These are phyloP conservation scores for Nesoenas mayeri DNA, from an alignment of 2,113 vertebrate species.

Conservation along the genomic window DNA sequence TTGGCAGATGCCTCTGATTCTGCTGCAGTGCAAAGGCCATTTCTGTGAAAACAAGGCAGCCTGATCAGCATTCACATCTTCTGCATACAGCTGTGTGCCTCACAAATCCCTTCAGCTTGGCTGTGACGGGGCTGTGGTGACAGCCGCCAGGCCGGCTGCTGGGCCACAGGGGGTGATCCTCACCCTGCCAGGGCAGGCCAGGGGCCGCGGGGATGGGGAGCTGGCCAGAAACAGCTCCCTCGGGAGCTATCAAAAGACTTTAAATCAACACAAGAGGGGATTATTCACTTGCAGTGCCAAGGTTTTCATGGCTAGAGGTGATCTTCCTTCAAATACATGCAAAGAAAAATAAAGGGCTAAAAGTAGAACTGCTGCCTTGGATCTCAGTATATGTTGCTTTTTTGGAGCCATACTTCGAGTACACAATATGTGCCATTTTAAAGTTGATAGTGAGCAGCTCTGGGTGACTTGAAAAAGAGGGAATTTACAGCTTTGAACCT, in stretches of 20 bases:
- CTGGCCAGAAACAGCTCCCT: background rate
- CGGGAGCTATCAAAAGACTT: background rate
- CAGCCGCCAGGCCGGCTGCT: background rate
- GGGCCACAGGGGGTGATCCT: background rate
- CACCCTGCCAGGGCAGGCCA: background rate
- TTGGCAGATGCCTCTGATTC: conserved; percentile 38
- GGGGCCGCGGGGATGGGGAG: background rate
- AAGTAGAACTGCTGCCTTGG: background rate
- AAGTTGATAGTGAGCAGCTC: background rate
- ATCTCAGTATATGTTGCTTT: background rate
- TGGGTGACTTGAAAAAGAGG: background rate
- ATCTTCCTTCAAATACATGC: background rate
- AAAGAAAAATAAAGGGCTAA: conserved; percentile 11
- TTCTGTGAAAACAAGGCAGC: conserved; percentile 16
- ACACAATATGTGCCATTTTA: background rate
- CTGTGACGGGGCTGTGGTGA: background rate
- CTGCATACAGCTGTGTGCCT: background rate
- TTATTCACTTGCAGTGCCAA: conserved; percentile 1
- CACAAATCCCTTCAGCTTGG: background rate
- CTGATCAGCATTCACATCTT: background rate
- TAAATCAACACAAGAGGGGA: background rate
- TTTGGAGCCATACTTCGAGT: background rate
- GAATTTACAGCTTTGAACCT: background rate
- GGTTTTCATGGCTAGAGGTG: background rate
- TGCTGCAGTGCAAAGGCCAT: background rate